Base-by-base conservation (phyloP, 2,113 vertebrate species). In the Mesembrinibis cayennensis region DNA sequence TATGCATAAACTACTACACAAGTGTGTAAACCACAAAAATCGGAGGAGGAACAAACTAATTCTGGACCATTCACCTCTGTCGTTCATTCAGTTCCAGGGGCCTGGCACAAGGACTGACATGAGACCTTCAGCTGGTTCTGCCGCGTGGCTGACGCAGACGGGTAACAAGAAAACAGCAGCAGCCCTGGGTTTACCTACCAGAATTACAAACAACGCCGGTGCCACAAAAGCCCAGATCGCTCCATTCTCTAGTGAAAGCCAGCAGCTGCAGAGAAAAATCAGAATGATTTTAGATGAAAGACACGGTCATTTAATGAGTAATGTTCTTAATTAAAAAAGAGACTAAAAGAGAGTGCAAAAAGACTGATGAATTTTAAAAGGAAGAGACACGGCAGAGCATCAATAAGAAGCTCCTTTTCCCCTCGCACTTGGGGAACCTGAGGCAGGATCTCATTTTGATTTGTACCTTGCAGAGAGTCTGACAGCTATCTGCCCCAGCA, bases 181-280 rank as follows among this genome's bases (percentile, higher is more conserved):
- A 40, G 86, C 29, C 6, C 0, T 1, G 26, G 9, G 2, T 38
- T 62, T 21, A 98, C 99, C 88, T 98, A 99, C 99, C 99, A 99
- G 96, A 38, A 99, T 99, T 26, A 99, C 98, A 89, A 99, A 98
- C 87, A 99, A 91, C 2, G 99, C 99, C 0, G 99, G 99, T 8
- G 99, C 99, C 92, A 99, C 99, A n/a, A 99, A 99, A 30, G 99
- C 99, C 99, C 99, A 99, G 97, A 99, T 98, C 38, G 99, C 98
- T 7, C 99, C 99, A 0, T 98, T 98, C 73, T 98, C 96, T 81
- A 99, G 95, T 1, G 99, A 99, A 25, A 99, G 98, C 99, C 99
- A 99, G 95, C 99, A 99, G 96, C 99, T 99, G 98, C 52, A 88
- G 62, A 80, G 91, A 34, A 67, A 91, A 91, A 92, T 3, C 52